Evolutionary conservation across 2,113 vertebrate genomes (phyloP).

Genomic region (Hippocampus mohnikei): DNA sequence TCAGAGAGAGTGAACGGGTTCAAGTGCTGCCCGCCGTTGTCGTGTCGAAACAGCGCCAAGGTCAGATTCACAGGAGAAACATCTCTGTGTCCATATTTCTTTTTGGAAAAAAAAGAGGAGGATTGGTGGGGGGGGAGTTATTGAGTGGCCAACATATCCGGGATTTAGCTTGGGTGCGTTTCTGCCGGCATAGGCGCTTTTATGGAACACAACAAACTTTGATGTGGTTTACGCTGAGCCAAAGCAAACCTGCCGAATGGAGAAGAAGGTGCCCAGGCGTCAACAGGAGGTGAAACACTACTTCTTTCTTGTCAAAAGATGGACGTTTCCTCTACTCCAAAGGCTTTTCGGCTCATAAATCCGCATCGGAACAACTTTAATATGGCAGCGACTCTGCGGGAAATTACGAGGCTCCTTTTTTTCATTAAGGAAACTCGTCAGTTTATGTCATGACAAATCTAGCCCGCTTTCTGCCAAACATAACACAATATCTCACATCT

Average conservation of each 20-base stretch:
- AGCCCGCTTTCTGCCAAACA: background rate
- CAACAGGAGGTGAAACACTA: conserved; percentile 62
- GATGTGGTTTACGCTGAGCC: conserved; percentile 65
- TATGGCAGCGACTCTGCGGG: conserved; percentile 1
- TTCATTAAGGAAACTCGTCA: background rate
- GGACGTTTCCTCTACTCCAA: conserved; percentile 42
- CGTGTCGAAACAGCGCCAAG: conserved; percentile 39
- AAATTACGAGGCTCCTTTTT: background rate
- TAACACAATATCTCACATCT: conserved; percentile 1
- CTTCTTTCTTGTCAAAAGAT: conserved; percentile 57
- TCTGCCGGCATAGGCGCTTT: conserved; percentile 66
- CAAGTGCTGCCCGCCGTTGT: conserved; percentile 37
- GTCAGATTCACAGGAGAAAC: conserved; percentile 39
- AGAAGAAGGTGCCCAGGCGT: conserved; percentile 66
- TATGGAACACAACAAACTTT: conserved; percentile 73
- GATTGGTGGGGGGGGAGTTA: conserved; percentile 39
- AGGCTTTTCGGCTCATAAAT: conserved; percentile 30
- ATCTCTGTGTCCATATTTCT: conserved; percentile 39
- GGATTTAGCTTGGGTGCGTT: conserved; percentile 69
- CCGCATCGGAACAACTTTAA: conserved; percentile 19
- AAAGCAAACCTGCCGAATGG: conserved; percentile 68
- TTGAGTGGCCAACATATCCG: conserved; percentile 60
- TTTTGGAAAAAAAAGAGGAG: background rate
- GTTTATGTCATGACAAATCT: conserved; percentile 4
- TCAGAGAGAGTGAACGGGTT: conserved; percentile 41